A percentile compares a stretch with the other conserved stretches of the same genome.
Evolutionary conservation across 2,797 vertebrate genomes (phyloP).

Genomic region (Euthynnus affinis): DNA sequence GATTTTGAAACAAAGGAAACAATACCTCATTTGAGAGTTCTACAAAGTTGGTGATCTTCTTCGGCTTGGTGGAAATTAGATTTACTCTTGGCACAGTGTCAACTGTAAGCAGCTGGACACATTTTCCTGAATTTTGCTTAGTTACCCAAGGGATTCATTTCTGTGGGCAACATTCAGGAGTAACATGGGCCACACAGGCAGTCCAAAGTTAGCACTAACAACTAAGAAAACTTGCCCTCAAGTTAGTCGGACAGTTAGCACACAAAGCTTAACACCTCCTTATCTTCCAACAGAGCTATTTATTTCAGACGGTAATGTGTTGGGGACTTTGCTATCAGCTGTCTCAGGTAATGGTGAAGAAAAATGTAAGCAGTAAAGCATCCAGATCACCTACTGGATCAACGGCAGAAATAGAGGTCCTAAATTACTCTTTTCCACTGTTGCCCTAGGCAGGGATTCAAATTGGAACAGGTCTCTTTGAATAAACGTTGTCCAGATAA

Average conservation of each 20-base stretch:
- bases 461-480: background rate
- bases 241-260: background rate
- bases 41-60: background rate
- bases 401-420: background rate
- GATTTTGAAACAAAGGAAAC: background rate
- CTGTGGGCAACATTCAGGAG: background rate
- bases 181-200: conserved; percentile 4
- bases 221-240: background rate
- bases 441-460: background rate
- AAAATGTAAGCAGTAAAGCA: conserved; percentile 9
- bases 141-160: background rate
- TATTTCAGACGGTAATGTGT: background rate
- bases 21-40: background rate
- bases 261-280: background rate
- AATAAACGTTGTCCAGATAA: conserved; percentile 15
- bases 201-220: conserved; percentile 1
- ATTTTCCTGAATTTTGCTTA: background rate
- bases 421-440: conserved; percentile 15
- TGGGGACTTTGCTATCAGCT: too few relatives aligned
- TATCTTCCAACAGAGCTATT: background rate
- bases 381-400: conserved; percentile 20
- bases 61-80: background rate
- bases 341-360: background rate
- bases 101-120: background rate
- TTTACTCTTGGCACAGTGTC: background rate